Percentiles rank a stretch among this genome's conserved stretches.
Evolutionary conservation across 2,888 invertebrate species (phyloP).

Genomic region (Spicauda simplicius): DNA sequence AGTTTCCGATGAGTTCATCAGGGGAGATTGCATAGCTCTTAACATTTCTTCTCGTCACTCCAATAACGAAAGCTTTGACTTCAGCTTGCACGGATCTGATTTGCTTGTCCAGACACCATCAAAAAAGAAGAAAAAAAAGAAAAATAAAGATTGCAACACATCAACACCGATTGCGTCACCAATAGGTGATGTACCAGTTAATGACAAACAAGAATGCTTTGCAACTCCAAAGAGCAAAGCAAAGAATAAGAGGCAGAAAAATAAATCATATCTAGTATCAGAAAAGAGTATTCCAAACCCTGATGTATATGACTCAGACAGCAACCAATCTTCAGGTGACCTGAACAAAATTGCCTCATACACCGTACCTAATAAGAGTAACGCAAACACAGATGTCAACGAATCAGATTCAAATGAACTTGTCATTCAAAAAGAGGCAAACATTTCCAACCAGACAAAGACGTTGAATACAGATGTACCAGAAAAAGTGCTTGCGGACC

Average conservation of each 20-base stretch:
- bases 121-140: slow-evolving; percentile 75
- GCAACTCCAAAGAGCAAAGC: slow-evolving; percentile 79
- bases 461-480: background rate
- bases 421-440: slow-evolving; percentile 46
- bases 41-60: slow-evolving; percentile 73
- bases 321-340: slow-evolving; percentile 68
- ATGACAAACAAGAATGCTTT: slow-evolving; percentile 65
- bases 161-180: slow-evolving; percentile 58
- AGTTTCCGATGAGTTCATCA: slow-evolving; percentile 79
- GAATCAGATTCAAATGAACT: slow-evolving; percentile 82
- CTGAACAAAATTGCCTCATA: slow-evolving; percentile 53
- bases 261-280: slow-evolving; percentile 65
- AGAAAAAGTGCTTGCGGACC: slow-evolving; percentile 39
- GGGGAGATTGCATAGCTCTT: slow-evolving; percentile 77
- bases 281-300: slow-evolving; percentile 69
- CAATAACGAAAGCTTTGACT: slow-evolving; percentile 75
- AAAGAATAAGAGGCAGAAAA: slow-evolving; percentile 72
- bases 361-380: slow-evolving; percentile 67
- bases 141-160: slow-evolving; percentile 62
- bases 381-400: slow-evolving; percentile 80
- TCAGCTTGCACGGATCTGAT: slow-evolving; percentile 78
- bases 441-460: slow-evolving; percentile 12
- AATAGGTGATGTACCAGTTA: slow-evolving; percentile 45
- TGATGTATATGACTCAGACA: slow-evolving; percentile 86
- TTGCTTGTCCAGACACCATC: slow-evolving; percentile 66